Conservation (phyloP, 2,113 vertebrate genomes). For the Chaetodon trifascialis region DNA sequence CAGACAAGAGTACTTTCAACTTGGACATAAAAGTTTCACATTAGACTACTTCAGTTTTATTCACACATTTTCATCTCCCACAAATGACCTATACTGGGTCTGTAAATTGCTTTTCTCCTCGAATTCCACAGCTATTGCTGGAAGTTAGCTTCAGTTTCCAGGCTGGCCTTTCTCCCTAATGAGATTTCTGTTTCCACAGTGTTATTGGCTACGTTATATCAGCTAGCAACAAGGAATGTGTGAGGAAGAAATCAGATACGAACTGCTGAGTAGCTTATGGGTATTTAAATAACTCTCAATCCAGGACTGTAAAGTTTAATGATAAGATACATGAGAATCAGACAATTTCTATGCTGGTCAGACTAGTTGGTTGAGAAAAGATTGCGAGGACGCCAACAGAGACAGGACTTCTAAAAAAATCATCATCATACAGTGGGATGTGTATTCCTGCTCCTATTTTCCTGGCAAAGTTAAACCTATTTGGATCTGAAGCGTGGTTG, state of each 20-base stretch:
- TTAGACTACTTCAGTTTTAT: constrained; percentile 25
- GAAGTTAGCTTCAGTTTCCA: constrained; percentile 10
- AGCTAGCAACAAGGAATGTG: background rate
- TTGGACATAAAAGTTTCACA: constrained; percentile 48
- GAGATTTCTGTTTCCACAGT: constrained; percentile 12
- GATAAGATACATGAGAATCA: background rate
- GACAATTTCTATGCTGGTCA: no score
- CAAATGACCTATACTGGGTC: background rate
- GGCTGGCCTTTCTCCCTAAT: constrained; percentile 7
- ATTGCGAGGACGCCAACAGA: background rate
- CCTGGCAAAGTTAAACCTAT: background rate
- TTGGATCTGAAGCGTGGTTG: background rate
- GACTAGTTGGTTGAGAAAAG: background rate
- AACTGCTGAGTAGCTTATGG: background rate
- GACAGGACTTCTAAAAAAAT: background rate
- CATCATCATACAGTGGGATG: background rate
- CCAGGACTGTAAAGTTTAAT: background rate
- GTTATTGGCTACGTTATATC: constrained; percentile 10
- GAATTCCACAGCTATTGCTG: background rate
- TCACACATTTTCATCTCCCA: constrained; percentile 29
- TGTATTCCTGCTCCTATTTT: background rate
- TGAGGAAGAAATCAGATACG: background rate
- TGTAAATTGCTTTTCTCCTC: constrained; percentile 1
- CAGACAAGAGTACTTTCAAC: constrained; percentile 54
- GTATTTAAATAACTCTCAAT: background rate